Evolutionary conservation across 1,140 invertebrate species (phyloP).

Genomic region (Drosophila teissieri): DNA sequence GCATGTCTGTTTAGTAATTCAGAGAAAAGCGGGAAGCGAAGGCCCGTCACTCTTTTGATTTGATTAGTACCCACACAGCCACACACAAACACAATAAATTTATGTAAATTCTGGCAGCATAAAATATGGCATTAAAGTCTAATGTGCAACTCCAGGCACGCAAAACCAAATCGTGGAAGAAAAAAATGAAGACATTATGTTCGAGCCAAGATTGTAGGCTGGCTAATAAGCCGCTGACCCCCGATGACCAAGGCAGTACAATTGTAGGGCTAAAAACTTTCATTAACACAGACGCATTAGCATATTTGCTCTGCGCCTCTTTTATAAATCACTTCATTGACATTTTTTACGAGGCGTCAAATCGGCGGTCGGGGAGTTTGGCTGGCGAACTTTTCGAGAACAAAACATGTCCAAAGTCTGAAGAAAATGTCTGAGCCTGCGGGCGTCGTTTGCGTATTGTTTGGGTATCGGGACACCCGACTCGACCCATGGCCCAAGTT

Average conservation of each 20-base stretch:
- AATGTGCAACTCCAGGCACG: slow-evolving; percentile 72
- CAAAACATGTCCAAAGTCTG: slow-evolving; percentile 41
- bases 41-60: slow-evolving; percentile 69
- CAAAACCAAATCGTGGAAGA: slow-evolving; percentile 13
- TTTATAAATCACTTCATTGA: slow-evolving; percentile 80
- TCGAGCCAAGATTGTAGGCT: slow-evolving; percentile 64
- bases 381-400: slow-evolving; percentile 40
- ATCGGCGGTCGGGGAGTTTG: slow-evolving; percentile 9
- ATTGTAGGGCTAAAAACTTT: slow-evolving; percentile 23
- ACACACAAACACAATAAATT: slow-evolving; percentile 53
- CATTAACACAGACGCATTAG: slow-evolving; percentile 65
- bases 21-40: slow-evolving; percentile 22
- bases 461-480: background rate
- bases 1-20: slow-evolving; percentile 73
- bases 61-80: slow-evolving; percentile 54
- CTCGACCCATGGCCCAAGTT: slow-evolving; percentile 1
- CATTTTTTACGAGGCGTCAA: slow-evolving; percentile 76
- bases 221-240: slow-evolving; percentile 51
- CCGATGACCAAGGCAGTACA: slow-evolving; percentile 30
- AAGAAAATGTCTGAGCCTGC: slow-evolving; percentile 47
- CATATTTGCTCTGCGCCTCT: slow-evolving; percentile 45
- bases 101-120: slow-evolving; percentile 75
- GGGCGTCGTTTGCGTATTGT: slow-evolving; percentile 1
- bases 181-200: slow-evolving; percentile 68
- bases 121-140: slow-evolving; percentile 82